phyloP scores from a whole-genome alignment of 1,140 invertebrate genomes.

The Drosophila baimaii region DNA sequence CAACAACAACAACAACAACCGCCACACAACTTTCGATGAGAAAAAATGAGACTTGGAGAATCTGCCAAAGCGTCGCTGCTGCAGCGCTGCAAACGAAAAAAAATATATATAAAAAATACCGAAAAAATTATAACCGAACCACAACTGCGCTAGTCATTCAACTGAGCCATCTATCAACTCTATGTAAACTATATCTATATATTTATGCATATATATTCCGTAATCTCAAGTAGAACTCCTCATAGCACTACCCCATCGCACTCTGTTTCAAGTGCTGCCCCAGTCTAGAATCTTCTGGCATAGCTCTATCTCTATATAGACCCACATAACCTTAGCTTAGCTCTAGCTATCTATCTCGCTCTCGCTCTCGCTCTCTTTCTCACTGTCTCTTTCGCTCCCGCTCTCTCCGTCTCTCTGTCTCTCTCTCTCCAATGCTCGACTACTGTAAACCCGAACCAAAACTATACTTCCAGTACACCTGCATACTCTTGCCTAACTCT shows the following conservation, averaged over 20 bases:
- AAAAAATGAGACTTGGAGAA: conserved; percentile 69
- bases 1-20: conserved; percentile 51
- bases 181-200: conserved; percentile 58
- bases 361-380: conserved; percentile 36
- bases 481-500: conserved; percentile 44
- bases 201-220: conserved; percentile 38
- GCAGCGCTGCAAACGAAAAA: conserved; percentile 63
- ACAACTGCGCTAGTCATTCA: conserved; percentile 72
- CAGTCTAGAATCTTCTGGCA: conserved; percentile 40
- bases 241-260: conserved; percentile 40
- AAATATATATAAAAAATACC: conserved; percentile 24
- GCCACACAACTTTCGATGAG: conserved; percentile 35
- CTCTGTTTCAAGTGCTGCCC: conserved; percentile 38
- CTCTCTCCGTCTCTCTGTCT: conserved; percentile 27
- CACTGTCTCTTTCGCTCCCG: conserved; percentile 25
- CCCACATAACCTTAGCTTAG: conserved; percentile 13
- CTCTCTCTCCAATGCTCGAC: conserved; percentile 38
- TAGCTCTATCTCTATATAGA: conserved; percentile 33
- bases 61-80: conserved; percentile 82
- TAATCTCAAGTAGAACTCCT: conserved; percentile 56
- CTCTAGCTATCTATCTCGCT: conserved; percentile 33
- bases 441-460: conserved; percentile 42
- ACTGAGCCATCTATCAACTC: conserved; percentile 46
- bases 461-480: conserved; percentile 51
- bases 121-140: conserved; percentile 53